Evolutionary conservation across 2,888 invertebrate species (phyloP).

Genomic region (Buathra laborator): DNA sequence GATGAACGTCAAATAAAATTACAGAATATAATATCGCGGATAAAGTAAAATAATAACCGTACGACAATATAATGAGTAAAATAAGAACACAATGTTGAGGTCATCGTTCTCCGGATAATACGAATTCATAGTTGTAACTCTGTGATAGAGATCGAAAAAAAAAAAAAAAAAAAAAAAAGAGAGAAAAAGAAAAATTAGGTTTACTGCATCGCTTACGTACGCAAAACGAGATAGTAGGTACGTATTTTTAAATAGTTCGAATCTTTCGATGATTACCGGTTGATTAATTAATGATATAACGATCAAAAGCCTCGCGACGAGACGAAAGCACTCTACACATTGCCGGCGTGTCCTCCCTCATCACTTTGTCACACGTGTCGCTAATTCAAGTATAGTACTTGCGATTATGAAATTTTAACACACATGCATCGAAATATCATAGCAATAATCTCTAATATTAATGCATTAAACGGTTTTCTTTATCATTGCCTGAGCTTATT

Average conservation of each 20-base stretch:
- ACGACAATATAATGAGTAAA: not conserved
- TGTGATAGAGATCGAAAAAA: not conserved
- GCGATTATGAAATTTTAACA: constrained; percentile 51
- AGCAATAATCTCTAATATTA: constrained; percentile 42
- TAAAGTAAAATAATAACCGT: not conserved
- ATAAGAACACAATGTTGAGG: not conserved
- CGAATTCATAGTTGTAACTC: not conserved
- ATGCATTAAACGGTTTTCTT: constrained; percentile 50
- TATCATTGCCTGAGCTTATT: constrained; percentile 66
- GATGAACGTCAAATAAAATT: constrained; percentile 11
- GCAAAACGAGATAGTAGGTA: constrained; percentile 42
- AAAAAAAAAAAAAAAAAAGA: not conserved
- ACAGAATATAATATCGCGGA: not conserved
- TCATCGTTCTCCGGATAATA: not conserved
- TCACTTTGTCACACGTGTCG: constrained; percentile 59
- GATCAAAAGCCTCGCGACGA: constrained; percentile 68
- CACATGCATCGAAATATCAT: constrained; percentile 64
- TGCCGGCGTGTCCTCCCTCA: constrained; percentile 65
- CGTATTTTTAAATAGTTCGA: constrained; percentile 49
- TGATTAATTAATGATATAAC: constrained; percentile 33
- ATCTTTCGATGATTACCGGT: constrained; percentile 49
- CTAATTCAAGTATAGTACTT: constrained; percentile 48
- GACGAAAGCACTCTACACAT: constrained; percentile 72
- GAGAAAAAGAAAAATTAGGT: constrained; percentile 29
- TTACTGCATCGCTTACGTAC: constrained; percentile 25